These are phyloP conservation scores for Struthidea cinerea DNA, from an alignment of 2,113 vertebrate species.

Conservation along the genomic window DNA sequence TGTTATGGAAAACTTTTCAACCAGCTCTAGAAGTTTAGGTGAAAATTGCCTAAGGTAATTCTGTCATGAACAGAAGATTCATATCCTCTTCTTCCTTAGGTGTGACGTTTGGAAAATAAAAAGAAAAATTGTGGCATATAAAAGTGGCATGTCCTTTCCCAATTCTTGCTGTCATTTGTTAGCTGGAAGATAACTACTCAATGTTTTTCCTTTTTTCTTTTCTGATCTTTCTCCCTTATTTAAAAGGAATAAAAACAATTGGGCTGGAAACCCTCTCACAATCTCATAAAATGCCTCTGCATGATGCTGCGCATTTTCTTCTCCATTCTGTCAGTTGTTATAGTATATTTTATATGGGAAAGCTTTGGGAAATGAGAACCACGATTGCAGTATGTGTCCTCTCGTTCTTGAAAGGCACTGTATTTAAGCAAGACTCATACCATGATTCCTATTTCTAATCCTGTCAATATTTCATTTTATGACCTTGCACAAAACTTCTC, in stretches of 20 bases:
- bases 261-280: not conserved
- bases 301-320: not conserved
- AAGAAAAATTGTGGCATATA: not conserved
- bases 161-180: not conserved
- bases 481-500: not conserved
- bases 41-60: slow-evolving; percentile 24
- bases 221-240: not conserved
- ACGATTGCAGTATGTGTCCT: not conserved
- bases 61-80: not conserved
- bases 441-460: not conserved
- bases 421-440: not conserved
- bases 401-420: not conserved
- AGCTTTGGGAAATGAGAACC: not conserved
- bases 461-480: not conserved
- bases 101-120: not conserved
- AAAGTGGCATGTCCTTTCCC: not conserved
- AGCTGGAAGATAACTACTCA: not conserved
- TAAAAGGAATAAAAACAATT: not conserved
- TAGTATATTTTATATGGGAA: not conserved
- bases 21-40: not conserved
- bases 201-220: not conserved
- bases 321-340: not conserved
- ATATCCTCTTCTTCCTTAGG: not conserved
- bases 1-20: not conserved
- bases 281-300: not conserved